Evolutionary conservation across 2,888 invertebrate species (phyloP), one percentile per base, ranked within the genome.

Genomic region (Zaprionus obscuricornis): DNA sequence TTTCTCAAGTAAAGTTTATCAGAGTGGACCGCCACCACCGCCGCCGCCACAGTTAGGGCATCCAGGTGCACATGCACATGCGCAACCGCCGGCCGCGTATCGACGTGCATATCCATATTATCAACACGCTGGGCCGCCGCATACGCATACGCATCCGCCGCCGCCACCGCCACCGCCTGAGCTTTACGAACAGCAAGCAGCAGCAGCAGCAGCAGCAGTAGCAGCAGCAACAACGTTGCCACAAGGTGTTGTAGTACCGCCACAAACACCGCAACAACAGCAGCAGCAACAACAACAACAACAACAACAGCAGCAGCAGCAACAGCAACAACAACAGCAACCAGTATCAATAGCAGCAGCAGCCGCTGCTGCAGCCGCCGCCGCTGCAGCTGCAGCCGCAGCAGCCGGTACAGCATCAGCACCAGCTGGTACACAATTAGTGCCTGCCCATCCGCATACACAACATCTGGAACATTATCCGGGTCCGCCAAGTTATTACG

Each of bases 401-500:
- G 59, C 14, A 16, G 10, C 49, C 37, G 18, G 47, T 33, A 16
- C 51, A 20, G 34, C 67, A 50, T 14, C 49, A 29, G 6, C 67
- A 14, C 27, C 78, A 11, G 66, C 88, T 86, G 85, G 91, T 85
- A 79, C 89, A 85, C 87, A 87, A 90, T 88, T 87, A 88, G 91
- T 87, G 75, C 91, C 84, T 60, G 91, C 88, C 85, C 88, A 87
- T 40, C 89, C 89, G 54, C 68, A 42, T n/a, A n/a, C n/a, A 11
- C 92, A 91, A 50, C 91, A 91, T 63, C 86, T 91, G 56, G 91
- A 91, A 46, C 91, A 91, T 67, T 92, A 92, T 82, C 92, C 93
- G 8, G 91, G 93, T 59, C 91, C 92, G 66, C 91, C 92, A 17
- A 87, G 87, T 51, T 93, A 93, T 82, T 93, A 93, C 90, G 91